Percentiles rank a stretch among this genome's conserved stretches.
phyloP scores from a whole-genome alignment of 2,113 vertebrate genomes.

The Oceanodroma tethys region DNA sequence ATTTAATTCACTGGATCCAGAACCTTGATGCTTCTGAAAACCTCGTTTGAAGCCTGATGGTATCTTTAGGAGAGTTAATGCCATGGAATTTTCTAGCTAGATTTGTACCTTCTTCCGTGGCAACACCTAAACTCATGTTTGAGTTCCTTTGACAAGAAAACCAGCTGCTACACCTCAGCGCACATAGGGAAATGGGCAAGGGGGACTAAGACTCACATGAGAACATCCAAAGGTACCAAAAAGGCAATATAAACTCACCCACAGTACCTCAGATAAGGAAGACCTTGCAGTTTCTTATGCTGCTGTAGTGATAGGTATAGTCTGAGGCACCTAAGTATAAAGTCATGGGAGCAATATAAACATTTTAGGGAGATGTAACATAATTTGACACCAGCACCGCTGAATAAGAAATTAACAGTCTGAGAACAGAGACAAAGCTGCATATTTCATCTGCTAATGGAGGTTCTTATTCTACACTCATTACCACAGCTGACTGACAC shows the following conservation, averaged over 20 bases:
- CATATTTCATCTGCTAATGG: constrained; percentile 42
- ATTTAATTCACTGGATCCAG: neutral
- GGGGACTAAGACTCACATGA: neutral
- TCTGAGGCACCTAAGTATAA: neutral
- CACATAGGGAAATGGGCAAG: neutral
- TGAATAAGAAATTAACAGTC: constrained; percentile 40
- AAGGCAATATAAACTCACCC: neutral
- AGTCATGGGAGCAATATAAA: neutral
- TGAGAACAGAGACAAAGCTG: constrained; percentile 22
- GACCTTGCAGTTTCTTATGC: neutral
- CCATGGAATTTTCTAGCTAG: neutral
- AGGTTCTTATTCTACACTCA: constrained; percentile 15
- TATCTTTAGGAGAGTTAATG: neutral
- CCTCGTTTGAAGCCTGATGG: accelerated
- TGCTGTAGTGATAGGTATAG: neutral
- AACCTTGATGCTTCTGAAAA: neutral
- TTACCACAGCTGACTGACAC: constrained; percentile 47
- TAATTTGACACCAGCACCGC: neutral
- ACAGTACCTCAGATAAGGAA: neutral
- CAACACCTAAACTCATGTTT: neutral
- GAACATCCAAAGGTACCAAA: neutral
- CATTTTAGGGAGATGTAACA: neutral
- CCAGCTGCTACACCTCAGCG: neutral
- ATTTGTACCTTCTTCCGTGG: neutral
- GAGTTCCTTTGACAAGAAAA: neutral